A percentile compares a stretch with the other conserved stretches of the same genome.
Evolutionary conservation across 2,888 invertebrate genomes (phyloP).

Genomic region (Pedicia rivosa): DNA sequence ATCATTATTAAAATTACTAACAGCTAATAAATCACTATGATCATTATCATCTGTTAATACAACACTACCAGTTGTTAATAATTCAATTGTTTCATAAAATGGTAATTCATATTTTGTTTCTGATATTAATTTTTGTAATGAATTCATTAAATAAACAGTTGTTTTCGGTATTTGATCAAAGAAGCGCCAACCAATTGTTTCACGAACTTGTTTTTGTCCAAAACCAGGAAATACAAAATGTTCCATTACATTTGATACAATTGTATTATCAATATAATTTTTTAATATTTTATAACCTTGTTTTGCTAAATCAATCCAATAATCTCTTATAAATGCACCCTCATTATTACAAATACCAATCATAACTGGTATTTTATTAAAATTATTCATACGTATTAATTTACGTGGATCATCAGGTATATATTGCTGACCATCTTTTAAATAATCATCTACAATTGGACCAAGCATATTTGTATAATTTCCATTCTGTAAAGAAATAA

Average conservation of each 20-base stretch:
- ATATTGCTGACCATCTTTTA: constrained; percentile 40
- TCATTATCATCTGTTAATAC: not conserved
- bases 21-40: not conserved
- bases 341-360: constrained; percentile 54
- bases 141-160: constrained; percentile 19
- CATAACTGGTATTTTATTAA: constrained; percentile 43
- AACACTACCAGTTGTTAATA: constrained; percentile 12
- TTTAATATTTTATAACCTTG: constrained; percentile 37
- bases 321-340: constrained; percentile 40
- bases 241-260: constrained; percentile 40
- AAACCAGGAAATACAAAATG: constrained; percentile 24
- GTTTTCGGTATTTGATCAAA: constrained; percentile 18
- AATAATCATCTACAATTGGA: constrained; percentile 45
- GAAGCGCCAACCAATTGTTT: constrained; percentile 27
- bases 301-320: constrained; percentile 41
- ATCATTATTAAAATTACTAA: too few species aligned
- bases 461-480: constrained; percentile 41
- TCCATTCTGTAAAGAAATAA: constrained; percentile 32
- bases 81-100: constrained; percentile 22
- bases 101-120: constrained; percentile 27
- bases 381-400: constrained; percentile 36
- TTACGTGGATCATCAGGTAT: constrained; percentile 37
- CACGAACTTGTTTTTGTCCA: constrained; percentile 14
- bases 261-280: constrained; percentile 38
- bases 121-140: constrained; percentile 26